Evolutionary conservation across 2,888 invertebrate genomes (phyloP).

Genomic region (Eupeodes latifasciatus): DNA sequence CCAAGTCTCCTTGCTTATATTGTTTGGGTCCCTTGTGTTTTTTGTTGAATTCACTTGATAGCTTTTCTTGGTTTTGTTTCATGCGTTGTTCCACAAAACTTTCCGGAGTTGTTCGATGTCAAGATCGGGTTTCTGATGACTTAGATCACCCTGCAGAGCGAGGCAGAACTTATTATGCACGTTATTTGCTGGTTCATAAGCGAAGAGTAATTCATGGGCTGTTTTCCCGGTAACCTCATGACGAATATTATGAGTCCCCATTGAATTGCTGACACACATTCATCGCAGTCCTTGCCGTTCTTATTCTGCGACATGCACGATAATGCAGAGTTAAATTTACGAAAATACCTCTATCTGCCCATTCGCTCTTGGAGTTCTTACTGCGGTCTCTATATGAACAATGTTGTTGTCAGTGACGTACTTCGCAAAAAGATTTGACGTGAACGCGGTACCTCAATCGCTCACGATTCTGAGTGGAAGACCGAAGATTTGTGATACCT

Average conservation of each 20-base stretch:
- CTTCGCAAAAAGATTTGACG: conserved; percentile 68
- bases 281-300: conserved; percentile 14
- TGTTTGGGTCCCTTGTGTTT: neutral
- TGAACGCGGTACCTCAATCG: conserved; percentile 77
- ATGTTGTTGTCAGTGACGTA: conserved; percentile 71
- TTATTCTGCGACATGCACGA: conserved; percentile 28
- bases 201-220: conserved; percentile 23
- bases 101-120: neutral
- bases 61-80: conserved; percentile 1
- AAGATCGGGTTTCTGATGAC: no score
- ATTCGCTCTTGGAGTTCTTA: conserved; percentile 61
- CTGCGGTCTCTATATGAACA: conserved; percentile 46
- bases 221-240: conserved; percentile 29
- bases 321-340: conserved; percentile 25
- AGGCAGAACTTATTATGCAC: no score
- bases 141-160: no score
- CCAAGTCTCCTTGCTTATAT: neutral
- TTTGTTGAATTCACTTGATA: neutral
- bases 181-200: no score
- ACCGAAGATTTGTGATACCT: conserved; percentile 73
- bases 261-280: conserved; percentile 22
- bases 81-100: conserved; percentile 6
- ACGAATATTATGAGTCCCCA: conserved; percentile 16
- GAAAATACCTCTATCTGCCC: conserved; percentile 67
- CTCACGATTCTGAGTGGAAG: conserved; percentile 75